Evolutionary conservation across 1,140 invertebrate genomes (phyloP), one percentile per base, ranked within the genome.

Genomic region (Penaeus japonicus): DNA sequence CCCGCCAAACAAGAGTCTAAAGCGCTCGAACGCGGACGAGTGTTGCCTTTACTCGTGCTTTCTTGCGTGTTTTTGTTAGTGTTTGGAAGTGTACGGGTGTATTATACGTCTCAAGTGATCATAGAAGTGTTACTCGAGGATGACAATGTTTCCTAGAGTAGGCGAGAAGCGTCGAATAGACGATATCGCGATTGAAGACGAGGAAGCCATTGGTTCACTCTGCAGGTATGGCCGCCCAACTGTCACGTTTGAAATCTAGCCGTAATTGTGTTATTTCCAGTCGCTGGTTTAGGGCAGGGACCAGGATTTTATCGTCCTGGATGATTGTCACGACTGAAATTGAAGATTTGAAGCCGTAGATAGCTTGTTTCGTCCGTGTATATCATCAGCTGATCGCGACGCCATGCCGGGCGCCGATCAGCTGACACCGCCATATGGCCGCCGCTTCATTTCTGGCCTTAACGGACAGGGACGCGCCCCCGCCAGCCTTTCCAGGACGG

Each of bases 131-230:
- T 80, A 20, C 30, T 27, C 55, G 83, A 89, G 82, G 83, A 89
- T 89, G 82, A 85, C 82, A 80, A 89, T 89, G 87, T 89, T 89
- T 73, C 87, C 87, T 79, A 89, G 87, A 84, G 87, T 89, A 84
- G 87, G 87, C 15, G 87, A 89, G 77, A 89, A 89, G 87, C 87
- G 87, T 84, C 82, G 87, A 32, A 84, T 89, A 53, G 87, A 89
- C 82, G 87, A 89, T 80, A 89, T 89, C 55, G 83, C 57, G 32
- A 84, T 89, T 27, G 87, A 89, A 84, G 87, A 89, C 83, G 87
- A 89, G 82, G 87, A 89, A 84, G 87, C 87, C 82, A 89, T 89
- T 83, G 87, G 87, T 53, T 79, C 82, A 22, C 82, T 89, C 22
- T 89, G 87, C 87, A 89, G 87, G 87, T 89, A 89, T 89, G 87